Evolutionary conservation across 2,888 invertebrate species (phyloP), one percentile per base, ranked within the genome.

Genomic region (Cerastoderma edule): DNA sequence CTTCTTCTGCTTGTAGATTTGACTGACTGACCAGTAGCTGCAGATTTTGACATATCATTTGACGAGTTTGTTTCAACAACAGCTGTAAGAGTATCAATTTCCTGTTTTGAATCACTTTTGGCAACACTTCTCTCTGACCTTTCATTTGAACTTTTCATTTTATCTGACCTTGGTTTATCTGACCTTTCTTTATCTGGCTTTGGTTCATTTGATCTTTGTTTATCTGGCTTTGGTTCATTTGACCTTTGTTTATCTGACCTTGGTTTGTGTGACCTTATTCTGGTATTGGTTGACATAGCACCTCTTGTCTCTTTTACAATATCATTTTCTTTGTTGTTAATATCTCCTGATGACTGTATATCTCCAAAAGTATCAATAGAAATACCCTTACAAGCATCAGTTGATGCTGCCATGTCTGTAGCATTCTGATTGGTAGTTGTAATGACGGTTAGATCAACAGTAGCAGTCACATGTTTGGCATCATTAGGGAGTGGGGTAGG

Each of bases 1-100:
- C 66, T 66, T 28, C 33, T 57, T 35, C 66, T 72, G 13, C 48
- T 33, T 27, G 46, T 46, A 53, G 13, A 50, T 32, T 5, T 53
- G 24, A 19, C 39, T n/a, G 22, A 16, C 27, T 44, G 53, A 22
- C 24, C 10, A 32, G 10, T 27, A 22, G 2, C 28, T 35, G 33
- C 13, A 8, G 19, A 13, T 44, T 22, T 30, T 27, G 54, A 44
- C 44, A 39, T 35, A 39, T 28, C 33, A 46, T 63, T 46, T 28
- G 35, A 5, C 30, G n/a, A 46, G 24, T 50, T 48, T 66, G 50
- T 19, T 48, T 50, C n/a, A 60, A 35, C 35, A 60, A 60, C 32
- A n/a, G 30, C n/a, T n/a, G 28, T 60, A 13, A 60, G 22, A 24
- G 60, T 22, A 39, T 60, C 39, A 24, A 60, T 35, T 60, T 60